Percentiles rank a stretch among this genome's conserved stretches.
phyloP scores from a whole-genome alignment of 2,797 vertebrate species.

The Helarctos malayanus region DNA sequence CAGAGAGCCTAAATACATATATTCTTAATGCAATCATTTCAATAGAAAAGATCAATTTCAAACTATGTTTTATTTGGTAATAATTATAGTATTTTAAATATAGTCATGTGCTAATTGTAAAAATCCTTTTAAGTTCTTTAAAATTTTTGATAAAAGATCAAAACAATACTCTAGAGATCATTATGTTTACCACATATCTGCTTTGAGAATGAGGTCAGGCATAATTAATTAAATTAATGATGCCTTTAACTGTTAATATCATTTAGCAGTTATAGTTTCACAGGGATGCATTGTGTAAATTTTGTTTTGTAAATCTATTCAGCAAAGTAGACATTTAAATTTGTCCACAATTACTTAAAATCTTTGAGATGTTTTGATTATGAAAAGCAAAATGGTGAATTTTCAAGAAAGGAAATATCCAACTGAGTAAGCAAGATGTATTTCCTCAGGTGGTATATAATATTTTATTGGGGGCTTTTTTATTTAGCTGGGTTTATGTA shows the following conservation, averaged over 20 bases:
- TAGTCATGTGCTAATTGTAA: not conserved
- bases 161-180: not conserved
- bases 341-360: not conserved
- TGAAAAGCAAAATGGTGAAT: not conserved
- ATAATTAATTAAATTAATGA: conserved; percentile 51
- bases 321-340: not conserved
- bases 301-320: not conserved
- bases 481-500: not conserved
- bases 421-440: not conserved
- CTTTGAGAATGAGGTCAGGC: not conserved
- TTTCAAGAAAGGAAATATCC: not conserved
- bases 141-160: not conserved
- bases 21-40: not conserved
- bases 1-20: not conserved
- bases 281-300: not conserved
- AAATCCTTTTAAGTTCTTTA: not conserved
- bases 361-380: conserved; percentile 4
- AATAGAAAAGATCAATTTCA: not conserved
- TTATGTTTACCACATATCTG: not conserved
- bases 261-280: not conserved
- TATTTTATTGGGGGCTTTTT: not conserved
- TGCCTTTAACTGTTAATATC: not conserved
- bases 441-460: not conserved
- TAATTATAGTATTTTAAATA: conserved; percentile 11
- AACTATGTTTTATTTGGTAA: conserved; percentile 34